These are phyloP conservation scores for Perca fluviatilis DNA, from an alignment of 2,113 vertebrate genomes.

Conservation along the genomic window DNA sequence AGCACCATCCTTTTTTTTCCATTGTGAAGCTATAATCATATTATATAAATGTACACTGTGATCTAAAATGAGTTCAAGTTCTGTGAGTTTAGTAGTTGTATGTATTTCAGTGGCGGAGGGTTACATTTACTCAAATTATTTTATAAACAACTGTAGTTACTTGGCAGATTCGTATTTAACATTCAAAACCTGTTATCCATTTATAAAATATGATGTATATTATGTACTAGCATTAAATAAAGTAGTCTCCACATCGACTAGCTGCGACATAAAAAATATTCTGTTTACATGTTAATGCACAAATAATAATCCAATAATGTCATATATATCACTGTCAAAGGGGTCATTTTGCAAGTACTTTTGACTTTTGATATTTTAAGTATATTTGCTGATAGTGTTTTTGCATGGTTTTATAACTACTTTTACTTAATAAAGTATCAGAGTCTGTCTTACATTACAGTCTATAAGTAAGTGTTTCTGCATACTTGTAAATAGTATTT, in stretches of 20 bases:
- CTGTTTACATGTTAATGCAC: background rate
- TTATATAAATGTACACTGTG: background rate
- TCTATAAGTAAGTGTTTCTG: background rate
- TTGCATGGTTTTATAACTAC: too few relatives aligned
- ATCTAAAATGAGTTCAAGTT: background rate
- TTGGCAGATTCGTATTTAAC: background rate
- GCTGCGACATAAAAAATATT: background rate
- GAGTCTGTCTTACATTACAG: background rate
- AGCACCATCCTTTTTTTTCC: background rate
- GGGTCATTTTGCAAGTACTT: background rate
- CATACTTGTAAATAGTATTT: background rate
- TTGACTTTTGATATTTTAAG: background rate
- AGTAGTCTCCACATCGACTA: background rate
- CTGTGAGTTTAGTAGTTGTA: background rate
- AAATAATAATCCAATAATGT: background rate
- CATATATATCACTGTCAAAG: background rate
- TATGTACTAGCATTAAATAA: too few relatives aligned
- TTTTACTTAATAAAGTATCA: background rate
- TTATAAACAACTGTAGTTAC: background rate
- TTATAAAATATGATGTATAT: background rate
- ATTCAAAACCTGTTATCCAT: background rate
- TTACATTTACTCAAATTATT: background rate
- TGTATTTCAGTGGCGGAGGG: background rate
- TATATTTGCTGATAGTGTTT: background rate
- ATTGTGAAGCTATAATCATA: background rate